Conservation (phyloP, 1,140 invertebrate genomes). For the Bombus picipes region DNA sequence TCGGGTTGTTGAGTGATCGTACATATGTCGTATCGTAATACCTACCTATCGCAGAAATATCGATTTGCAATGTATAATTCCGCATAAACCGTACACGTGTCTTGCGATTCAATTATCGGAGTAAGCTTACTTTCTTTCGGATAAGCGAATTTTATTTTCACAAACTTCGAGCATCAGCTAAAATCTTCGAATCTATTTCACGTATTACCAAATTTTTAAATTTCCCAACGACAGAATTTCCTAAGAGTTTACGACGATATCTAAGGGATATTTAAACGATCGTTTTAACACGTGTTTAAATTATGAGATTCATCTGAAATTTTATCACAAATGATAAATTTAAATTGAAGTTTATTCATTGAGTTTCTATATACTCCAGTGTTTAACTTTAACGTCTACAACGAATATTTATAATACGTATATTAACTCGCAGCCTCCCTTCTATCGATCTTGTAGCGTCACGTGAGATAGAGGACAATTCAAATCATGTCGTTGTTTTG, state of each 20-base stretch:
- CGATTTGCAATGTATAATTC: slow-evolving; percentile 17
- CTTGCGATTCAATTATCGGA: slow-evolving; percentile 11
- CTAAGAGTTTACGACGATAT: not conserved
- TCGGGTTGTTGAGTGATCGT: not conserved
- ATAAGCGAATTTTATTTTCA: not conserved
- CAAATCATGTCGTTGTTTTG: too few relatives aligned
- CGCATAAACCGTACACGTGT: not conserved
- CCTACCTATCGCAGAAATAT: slow-evolving; percentile 1
- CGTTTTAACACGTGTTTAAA: not conserved
- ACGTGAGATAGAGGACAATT: too few relatives aligned
- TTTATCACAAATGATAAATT: not conserved
- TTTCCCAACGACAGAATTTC: not conserved
- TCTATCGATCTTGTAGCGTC: too few relatives aligned
- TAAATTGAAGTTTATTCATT: too few relatives aligned
- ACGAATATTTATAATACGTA: too few relatives aligned
- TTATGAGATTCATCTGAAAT: not conserved
- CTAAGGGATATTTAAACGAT: not conserved
- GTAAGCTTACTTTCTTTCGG: not conserved
- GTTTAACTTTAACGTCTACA: too few relatives aligned
- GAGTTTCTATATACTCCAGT: too few relatives aligned
- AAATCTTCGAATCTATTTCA: not conserved
- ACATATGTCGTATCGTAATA: not conserved
- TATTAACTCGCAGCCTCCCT: too few relatives aligned
- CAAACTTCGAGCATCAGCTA: not conserved
- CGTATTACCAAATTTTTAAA: not conserved